phyloP scores from a whole-genome alignment of 64 coral and sea anemone species.

The Porites australiensis region DNA sequence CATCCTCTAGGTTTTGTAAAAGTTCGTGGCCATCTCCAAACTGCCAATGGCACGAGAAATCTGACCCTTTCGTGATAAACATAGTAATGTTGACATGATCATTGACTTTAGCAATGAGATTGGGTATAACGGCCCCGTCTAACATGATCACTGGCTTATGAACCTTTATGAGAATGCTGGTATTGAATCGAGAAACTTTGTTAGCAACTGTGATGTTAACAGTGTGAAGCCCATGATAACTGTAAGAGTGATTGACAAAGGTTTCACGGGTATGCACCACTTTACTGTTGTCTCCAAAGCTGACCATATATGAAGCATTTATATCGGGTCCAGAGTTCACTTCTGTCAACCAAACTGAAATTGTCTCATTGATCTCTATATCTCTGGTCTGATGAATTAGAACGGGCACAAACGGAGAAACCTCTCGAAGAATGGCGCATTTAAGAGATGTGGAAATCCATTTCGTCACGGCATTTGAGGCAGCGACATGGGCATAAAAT shows the following conservation, averaged over 20 bases:
- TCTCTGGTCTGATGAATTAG: not conserved
- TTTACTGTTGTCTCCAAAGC: slow-evolving; percentile 62
- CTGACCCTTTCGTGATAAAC: slow-evolving; percentile 46
- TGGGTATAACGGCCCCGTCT: slow-evolving; percentile 24
- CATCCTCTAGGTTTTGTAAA: not conserved
- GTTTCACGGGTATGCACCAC: slow-evolving; percentile 8
- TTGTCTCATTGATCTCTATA: slow-evolving; percentile 56
- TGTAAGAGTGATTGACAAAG: slow-evolving; percentile 16
- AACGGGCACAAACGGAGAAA: slow-evolving; percentile 36
- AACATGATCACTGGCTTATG: slow-evolving; percentile 51
- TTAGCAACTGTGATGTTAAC: slow-evolving; percentile 69
- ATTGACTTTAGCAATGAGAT: slow-evolving; percentile 16
- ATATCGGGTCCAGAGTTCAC: not conserved
- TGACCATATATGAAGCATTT: slow-evolving; percentile 34
- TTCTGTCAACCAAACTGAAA: slow-evolving; percentile 47
- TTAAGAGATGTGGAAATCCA: not conserved
- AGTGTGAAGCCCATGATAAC: slow-evolving; percentile 11
- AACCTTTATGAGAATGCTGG: slow-evolving; percentile 15
- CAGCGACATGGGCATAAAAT: slow-evolving; percentile 32
- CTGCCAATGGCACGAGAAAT: slow-evolving; percentile 51
- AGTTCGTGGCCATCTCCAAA: slow-evolving; percentile 11
- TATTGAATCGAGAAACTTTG: slow-evolving; percentile 37
- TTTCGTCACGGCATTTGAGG: slow-evolving; percentile 45
- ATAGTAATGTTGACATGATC: slow-evolving; percentile 46
- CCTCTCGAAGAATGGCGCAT: slow-evolving; percentile 37